Percentiles rank a stretch among this genome's conserved stretches.
phyloP scores from a whole-genome alignment of 1,140 invertebrate species.

The Cydia pomonella region DNA sequence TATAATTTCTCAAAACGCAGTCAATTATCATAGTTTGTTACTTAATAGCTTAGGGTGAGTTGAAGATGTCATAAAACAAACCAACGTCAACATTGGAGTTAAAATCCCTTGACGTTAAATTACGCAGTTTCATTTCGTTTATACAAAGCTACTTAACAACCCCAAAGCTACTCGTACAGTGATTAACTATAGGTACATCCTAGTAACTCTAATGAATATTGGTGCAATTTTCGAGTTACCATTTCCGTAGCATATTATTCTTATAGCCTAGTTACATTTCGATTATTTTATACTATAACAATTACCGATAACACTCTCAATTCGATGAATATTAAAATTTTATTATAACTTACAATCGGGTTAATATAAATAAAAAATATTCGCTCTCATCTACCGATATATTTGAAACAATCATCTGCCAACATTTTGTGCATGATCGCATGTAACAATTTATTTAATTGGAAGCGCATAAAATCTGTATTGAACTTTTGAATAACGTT shows the following conservation, averaged over 20 bases:
- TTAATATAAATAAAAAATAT: slow-evolving; percentile 19
- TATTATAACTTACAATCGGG: slow-evolving; percentile 20
- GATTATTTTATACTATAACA: slow-evolving; percentile 28
- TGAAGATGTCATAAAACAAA: not conserved
- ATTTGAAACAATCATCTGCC: slow-evolving; percentile 21
- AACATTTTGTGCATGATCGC: slow-evolving; percentile 27
- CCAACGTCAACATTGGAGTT: not conserved
- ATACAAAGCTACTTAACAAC: slow-evolving; percentile 16
- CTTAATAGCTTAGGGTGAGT: slow-evolving; percentile 22
- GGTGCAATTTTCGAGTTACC: slow-evolving; percentile 31
- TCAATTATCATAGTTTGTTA: slow-evolving; percentile 1
- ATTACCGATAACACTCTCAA: slow-evolving; percentile 26
- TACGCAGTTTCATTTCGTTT: not conserved
- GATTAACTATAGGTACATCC: slow-evolving; percentile 29
- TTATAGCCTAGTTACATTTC: slow-evolving; percentile 12
- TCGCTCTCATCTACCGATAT: slow-evolving; percentile 16
- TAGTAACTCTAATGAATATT: slow-evolving; percentile 33
- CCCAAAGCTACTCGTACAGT: slow-evolving; percentile 13
- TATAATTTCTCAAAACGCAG: slow-evolving; percentile 28
- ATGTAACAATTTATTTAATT: slow-evolving; percentile 31
- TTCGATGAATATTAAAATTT: slow-evolving; percentile 20
- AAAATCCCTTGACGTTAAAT: not conserved
- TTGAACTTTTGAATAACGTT: slow-evolving; percentile 22
- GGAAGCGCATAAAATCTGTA: slow-evolving; percentile 23
- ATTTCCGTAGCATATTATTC: slow-evolving; percentile 19